Evolutionary conservation across 2,888 invertebrate species (phyloP).

Genomic region (Thereva nobilitata): DNA sequence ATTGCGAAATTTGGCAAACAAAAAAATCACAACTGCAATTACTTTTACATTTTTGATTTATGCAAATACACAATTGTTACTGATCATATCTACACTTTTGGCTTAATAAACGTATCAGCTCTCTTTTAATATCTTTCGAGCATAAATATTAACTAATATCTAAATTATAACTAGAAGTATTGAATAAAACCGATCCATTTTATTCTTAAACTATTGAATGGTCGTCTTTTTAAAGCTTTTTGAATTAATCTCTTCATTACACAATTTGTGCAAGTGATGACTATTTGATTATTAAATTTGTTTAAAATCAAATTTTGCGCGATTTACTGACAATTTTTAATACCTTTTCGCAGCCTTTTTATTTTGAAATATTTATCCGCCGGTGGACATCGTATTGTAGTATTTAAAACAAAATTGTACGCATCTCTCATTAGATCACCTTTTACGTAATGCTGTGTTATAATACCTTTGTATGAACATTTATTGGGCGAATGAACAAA

Average conservation of each 20-base stretch:
- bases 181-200: too few species aligned
- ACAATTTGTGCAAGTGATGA: neutral
- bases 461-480: constrained; percentile 61
- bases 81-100: too few species aligned
- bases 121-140: too few species aligned
- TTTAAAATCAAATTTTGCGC: neutral
- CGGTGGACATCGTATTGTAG: constrained; percentile 51
- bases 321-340: constrained; percentile 45
- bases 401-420: constrained; percentile 53
- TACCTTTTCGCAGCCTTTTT: constrained; percentile 44
- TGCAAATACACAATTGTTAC: too few species aligned
- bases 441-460: constrained; percentile 64
- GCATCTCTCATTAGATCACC: constrained; percentile 59
- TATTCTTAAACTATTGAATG: too few species aligned
- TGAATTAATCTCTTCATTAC: neutral
- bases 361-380: constrained; percentile 53
- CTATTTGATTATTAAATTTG: neutral
- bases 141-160: too few species aligned
- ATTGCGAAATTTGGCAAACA: too few species aligned
- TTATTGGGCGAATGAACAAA: constrained; percentile 56
- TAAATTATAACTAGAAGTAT: too few species aligned
- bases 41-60: too few species aligned
- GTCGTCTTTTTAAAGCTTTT: too few species aligned
- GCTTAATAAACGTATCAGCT: too few species aligned
- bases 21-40: too few species aligned